A percentile compares a stretch with the other conserved stretches of the same genome.
Conservation (phyloP, 2,113 vertebrate genomes). For the Machaerirhynchus nigripectus region DNA sequence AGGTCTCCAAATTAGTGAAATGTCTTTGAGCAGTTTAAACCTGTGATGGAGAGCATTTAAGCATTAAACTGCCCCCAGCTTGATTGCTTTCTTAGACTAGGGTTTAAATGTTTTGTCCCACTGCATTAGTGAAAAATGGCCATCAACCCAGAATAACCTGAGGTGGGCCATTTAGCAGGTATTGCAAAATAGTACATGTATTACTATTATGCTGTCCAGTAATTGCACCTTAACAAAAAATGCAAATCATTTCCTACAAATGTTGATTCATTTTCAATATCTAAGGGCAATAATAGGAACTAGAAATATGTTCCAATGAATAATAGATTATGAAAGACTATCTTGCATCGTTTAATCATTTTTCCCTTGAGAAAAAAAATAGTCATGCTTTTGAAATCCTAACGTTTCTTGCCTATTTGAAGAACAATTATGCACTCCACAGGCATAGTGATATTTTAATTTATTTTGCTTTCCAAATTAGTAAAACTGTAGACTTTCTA, state of each 20-base stretch:
- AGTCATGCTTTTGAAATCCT: background rate
- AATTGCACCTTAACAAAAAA: background rate
- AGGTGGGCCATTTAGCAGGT: background rate
- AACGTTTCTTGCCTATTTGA: background rate
- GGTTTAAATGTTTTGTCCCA: background rate
- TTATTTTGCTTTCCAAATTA: background rate
- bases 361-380: background rate
- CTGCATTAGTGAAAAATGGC: background rate
- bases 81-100: background rate
- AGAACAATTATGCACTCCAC: background rate
- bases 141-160: background rate
- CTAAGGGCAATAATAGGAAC: background rate
- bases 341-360: background rate
- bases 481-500: background rate
- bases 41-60: background rate
- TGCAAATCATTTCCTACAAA: background rate
- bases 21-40: background rate
- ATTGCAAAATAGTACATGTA: background rate
- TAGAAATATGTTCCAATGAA: background rate
- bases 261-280: background rate
- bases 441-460: background rate
- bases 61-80: background rate
- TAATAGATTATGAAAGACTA: background rate
- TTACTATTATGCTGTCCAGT: background rate
- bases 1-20: background rate